Evolutionary conservation across 2,113 vertebrate genomes (phyloP).

Genomic region (Glaucomys volans): DNA sequence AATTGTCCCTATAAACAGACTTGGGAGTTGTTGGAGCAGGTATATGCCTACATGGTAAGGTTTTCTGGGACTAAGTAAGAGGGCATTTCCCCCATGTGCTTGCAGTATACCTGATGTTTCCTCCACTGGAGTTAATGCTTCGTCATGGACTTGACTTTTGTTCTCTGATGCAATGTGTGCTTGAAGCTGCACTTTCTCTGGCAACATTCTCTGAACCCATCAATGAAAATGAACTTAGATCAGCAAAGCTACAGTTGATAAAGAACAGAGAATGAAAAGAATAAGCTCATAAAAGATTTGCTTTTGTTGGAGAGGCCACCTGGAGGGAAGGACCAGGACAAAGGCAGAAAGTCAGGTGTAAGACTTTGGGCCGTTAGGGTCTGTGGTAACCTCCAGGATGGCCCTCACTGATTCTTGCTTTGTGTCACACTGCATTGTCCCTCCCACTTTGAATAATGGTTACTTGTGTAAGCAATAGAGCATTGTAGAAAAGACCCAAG

Average conservation of each 20-base stretch:
- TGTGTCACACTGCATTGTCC: neutral
- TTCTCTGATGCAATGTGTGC: neutral
- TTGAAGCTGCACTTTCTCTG: neutral
- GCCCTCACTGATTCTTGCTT: neutral
- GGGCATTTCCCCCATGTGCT: neutral
- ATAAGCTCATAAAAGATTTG: neutral
- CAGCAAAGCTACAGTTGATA: neutral
- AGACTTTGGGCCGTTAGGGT: neutral
- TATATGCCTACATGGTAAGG: neutral
- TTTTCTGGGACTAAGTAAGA: neutral
- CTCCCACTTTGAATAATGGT: neutral
- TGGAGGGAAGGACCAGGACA: neutral
- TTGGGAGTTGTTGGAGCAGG: neutral
- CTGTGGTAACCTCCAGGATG: neutral
- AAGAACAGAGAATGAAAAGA: neutral
- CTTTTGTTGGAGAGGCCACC: neutral
- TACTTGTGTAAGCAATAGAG: neutral
- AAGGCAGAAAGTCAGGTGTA: neutral
- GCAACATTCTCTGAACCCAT: neutral
- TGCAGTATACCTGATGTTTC: neutral
- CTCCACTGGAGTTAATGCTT: neutral
- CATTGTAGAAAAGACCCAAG: neutral
- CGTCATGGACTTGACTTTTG: neutral
- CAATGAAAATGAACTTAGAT: neutral
- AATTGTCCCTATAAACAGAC: neutral